Evolutionary conservation across 2,797 vertebrate genomes (phyloP).

Genomic region (Gymnoscopelus braueri): DNA sequence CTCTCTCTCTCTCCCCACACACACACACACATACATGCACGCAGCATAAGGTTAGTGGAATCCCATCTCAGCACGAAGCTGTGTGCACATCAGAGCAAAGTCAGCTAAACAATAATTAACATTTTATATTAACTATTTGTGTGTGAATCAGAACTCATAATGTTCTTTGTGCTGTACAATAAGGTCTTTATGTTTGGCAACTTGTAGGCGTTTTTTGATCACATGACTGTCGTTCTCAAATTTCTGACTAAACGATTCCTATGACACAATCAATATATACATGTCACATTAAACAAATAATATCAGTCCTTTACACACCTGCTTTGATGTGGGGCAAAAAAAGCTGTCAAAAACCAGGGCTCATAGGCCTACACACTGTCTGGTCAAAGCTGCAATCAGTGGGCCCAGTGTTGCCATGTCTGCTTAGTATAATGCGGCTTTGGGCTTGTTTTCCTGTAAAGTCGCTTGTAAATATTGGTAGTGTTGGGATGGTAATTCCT

Average conservation of each 20-base stretch:
- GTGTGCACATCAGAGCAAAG: conserved; percentile 44
- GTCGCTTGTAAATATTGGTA: no score
- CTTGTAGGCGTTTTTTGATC: conserved; percentile 48
- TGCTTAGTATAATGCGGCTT: no score
- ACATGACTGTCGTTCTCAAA: conserved; percentile 30
- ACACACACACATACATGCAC: not conserved
- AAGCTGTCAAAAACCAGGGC: no score
- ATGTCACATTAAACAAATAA: conserved; percentile 64
- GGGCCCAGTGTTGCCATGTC: no score
- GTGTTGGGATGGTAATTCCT: no score
- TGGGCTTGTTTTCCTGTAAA: no score
- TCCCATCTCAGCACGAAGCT: conserved; percentile 5
- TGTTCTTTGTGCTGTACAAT: conserved; percentile 54
- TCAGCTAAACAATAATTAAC: conserved; percentile 22
- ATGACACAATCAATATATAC: conserved; percentile 73
- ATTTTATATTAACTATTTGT: conserved; percentile 48
- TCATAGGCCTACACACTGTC: no score
- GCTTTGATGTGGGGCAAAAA: no score
- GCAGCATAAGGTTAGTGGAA: conserved; percentile 26
- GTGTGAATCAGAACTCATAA: conserved; percentile 54
- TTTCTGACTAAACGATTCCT: conserved; percentile 23
- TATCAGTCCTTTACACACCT: conserved; percentile 53
- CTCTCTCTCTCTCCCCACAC: conserved; percentile 3
- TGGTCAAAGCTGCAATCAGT: no score
- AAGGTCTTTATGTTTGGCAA: conserved; percentile 62